Evolutionary conservation across 2,888 invertebrate species (phyloP).

Genomic region (Colostygia pectinataria): DNA sequence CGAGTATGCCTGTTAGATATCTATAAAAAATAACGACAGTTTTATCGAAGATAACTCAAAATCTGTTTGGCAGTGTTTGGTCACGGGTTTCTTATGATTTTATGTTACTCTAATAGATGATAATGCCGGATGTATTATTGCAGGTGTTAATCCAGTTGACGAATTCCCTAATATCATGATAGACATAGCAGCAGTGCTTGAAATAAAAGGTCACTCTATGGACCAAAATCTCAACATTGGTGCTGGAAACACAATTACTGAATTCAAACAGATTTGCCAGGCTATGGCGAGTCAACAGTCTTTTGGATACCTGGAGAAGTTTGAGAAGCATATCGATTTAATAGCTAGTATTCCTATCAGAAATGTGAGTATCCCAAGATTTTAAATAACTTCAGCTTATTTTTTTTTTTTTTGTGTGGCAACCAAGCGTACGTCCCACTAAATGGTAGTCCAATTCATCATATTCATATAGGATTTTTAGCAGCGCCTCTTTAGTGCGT

Average conservation of each 20-base stretch:
- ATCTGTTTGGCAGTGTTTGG: too few species aligned
- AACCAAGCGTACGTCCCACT: too few species aligned
- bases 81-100: too few species aligned
- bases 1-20: too few species aligned
- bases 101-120: too few species aligned
- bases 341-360: conserved; percentile 88
- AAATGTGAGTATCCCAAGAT: conserved; percentile 80
- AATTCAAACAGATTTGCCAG: conserved; percentile 68
- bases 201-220: conserved; percentile 52
- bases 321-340: conserved; percentile 86
- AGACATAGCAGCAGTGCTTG: conserved; percentile 62
- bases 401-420: neutral
- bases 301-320: conserved; percentile 83
- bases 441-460: too few species aligned
- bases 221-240: conserved; percentile 68
- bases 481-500: too few species aligned
- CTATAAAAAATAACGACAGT: too few species aligned
- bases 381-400: neutral
- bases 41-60: too few species aligned
- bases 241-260: conserved; percentile 60
- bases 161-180: conserved; percentile 60
- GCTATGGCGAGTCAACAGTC: conserved; percentile 56
- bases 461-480: too few species aligned
- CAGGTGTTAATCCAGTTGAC: conserved; percentile 64
- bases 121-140: conserved; percentile 24